Base-by-base conservation (phyloP, 2,797 vertebrate genomes). In the Cephalopachus bancanus region DNA sequence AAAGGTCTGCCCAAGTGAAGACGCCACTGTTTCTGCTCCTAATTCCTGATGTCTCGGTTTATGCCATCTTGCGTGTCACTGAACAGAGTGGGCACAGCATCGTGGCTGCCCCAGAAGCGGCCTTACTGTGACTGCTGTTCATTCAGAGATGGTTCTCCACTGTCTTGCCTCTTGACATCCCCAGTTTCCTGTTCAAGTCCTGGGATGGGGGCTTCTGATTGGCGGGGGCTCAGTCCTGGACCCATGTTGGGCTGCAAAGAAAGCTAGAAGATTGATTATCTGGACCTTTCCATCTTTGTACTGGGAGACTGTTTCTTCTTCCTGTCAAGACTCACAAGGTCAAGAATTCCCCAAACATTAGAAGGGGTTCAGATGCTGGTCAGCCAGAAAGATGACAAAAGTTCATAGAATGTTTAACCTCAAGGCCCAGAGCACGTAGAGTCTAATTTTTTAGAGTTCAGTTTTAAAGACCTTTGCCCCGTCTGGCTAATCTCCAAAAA, bases 321-420 rank as follows among this genome's bases (percentile, higher is more conserved):
- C 91, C 57, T 89, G 71, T 10, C 49, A 57, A 90, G 65, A 91
- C 51, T 95, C 65, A 30, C 17, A 84, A 95, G 83, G 78, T 89
- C 83, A 91, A 92, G 83, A 96, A 92, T 95, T 93, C 80, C 95
- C 97, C 92, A 84, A 69, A 95, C 55, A 53, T 78, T 89, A 60
- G 72, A 95, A 94, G 57, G 3, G 33, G 95, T 95, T 97, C 96
- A 96, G 86, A 91, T 76, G 7, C 71, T 94, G 95, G 97, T 83
- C 95, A 96, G 93, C 94, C 95, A 96, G 94, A 80, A 96, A 76
- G 92, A 92, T 92, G 93, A 90, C 88, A 57, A 83, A 91, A n/a
- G n/a, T 86, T 93, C 37, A 55, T 80, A 55, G 57, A 83, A 69
- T 55, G 84, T 87, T 93, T 86, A 94, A 94, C 19, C 37, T 53